A percentile compares a stretch with the other conserved stretches of the same genome.
Evolutionary conservation across 2,888 invertebrate genomes (phyloP).

Genomic region (Amorpha juglandis): DNA sequence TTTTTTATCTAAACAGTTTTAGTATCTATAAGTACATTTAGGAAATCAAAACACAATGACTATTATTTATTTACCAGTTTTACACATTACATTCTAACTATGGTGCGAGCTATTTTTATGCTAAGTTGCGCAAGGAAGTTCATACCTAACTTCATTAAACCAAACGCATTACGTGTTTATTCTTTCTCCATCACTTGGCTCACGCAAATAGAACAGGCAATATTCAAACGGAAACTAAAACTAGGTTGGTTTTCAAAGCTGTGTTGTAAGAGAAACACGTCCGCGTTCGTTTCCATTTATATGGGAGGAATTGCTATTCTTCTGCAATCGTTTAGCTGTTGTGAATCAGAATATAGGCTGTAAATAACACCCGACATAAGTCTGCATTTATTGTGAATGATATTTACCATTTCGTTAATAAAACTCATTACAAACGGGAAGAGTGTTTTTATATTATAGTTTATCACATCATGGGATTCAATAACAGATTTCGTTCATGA

Average conservation of each 20-base stretch:
- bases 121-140: constrained; percentile 6
- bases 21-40: too few species aligned
- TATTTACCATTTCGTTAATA: not conserved
- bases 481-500: too few species aligned
- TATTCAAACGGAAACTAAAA: constrained; percentile 50
- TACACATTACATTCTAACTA: too few species aligned
- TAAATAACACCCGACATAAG: not conserved
- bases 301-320: constrained; percentile 50
- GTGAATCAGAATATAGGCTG: constrained; percentile 1
- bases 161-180: constrained; percentile 24
- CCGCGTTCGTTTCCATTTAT: constrained; percentile 31
- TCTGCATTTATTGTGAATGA: not conserved
- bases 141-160: not conserved
- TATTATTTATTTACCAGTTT: too few species aligned
- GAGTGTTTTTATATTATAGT: not conserved
- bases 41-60: too few species aligned
- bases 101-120: not conserved
- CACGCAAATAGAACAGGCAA: constrained; percentile 46
- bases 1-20: too few species aligned
- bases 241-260: constrained; percentile 52
- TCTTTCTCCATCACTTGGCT: constrained; percentile 29
- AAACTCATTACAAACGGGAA: not conserved
- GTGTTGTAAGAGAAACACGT: constrained; percentile 45
- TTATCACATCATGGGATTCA: too few species aligned
- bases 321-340: constrained; percentile 26